Evolutionary conservation across 2,888 invertebrate genomes (phyloP).

Genomic region (Sinohyriopsis cumingii): DNA sequence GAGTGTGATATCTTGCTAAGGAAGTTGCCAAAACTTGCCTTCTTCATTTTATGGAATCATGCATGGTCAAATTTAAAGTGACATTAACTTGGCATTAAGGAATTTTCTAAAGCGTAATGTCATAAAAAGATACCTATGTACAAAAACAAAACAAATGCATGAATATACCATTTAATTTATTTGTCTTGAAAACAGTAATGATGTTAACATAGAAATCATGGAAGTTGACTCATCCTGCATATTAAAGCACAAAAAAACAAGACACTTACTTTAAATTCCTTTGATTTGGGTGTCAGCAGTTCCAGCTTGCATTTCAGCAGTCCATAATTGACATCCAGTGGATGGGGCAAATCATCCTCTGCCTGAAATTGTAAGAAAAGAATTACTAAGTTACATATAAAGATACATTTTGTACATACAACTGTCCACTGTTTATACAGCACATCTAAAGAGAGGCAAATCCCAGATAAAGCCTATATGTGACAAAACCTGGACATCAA

Average conservation of each 20-base stretch:
- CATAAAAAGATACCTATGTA: background rate
- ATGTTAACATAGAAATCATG: background rate
- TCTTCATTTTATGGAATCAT: too few relatives aligned
- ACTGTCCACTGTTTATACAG: background rate
- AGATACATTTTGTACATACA: background rate
- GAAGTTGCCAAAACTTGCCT: too few relatives aligned
- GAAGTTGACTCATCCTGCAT: background rate
- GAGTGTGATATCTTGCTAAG: too few relatives aligned
- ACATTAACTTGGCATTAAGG: too few relatives aligned
- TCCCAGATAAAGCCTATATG: too few relatives aligned
- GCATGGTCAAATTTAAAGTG: too few relatives aligned
- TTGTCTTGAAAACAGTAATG: background rate
- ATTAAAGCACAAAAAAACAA: too few relatives aligned
- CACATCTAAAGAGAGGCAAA: too few relatives aligned
- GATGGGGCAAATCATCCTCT: slow-evolving; percentile 58
- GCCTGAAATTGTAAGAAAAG: slow-evolving; percentile 26
- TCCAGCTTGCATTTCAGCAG: slow-evolving; percentile 68
- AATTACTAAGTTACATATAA: background rate
- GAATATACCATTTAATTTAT: background rate
- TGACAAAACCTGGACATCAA: too few relatives aligned
- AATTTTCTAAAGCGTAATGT: slow-evolving; percentile 1
- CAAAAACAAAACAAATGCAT: background rate
- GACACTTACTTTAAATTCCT: slow-evolving; percentile 63
- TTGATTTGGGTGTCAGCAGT: slow-evolving; percentile 55
- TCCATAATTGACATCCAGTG: slow-evolving; percentile 69